phyloP scores from a whole-genome alignment of 2,113 vertebrate genomes.

The Epinephelus cyanopodus region DNA sequence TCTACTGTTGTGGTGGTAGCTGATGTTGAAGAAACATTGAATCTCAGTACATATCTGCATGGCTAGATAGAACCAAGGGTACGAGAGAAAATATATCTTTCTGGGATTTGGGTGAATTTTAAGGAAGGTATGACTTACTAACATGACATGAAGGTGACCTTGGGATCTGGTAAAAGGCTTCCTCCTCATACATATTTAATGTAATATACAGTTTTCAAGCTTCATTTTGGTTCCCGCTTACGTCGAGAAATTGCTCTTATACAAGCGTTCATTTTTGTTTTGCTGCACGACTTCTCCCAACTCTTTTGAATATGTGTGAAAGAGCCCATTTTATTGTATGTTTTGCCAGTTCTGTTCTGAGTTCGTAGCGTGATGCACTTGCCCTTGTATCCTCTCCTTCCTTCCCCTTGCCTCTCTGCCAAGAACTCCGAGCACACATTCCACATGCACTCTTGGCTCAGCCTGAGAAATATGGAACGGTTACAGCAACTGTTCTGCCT shows the following conservation, averaged over 20 bases:
- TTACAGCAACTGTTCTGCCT: conserved; percentile 68
- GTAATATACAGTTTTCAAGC: neutral
- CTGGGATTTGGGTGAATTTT: neutral
- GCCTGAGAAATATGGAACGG: conserved; percentile 57
- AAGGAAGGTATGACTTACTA: neutral
- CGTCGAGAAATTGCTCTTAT: neutral
- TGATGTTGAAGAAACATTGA: neutral
- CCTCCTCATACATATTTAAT: neutral
- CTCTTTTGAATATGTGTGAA: neutral
- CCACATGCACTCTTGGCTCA: conserved; percentile 61
- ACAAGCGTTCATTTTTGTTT: neutral
- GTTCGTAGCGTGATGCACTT: conserved; percentile 33
- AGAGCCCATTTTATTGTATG: neutral
- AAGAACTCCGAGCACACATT: conserved; percentile 54
- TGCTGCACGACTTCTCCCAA: neutral
- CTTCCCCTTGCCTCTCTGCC: conserved; percentile 33
- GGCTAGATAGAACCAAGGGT: neutral
- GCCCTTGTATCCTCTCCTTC: conserved; percentile 30
- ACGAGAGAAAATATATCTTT: neutral
- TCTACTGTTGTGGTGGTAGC: neutral
- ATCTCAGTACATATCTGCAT: neutral
- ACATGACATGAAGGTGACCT: neutral
- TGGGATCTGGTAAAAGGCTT: neutral
- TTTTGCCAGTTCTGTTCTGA: conserved; percentile 20
- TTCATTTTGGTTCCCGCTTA: neutral